Evolutionary conservation across 2,797 vertebrate species (phyloP).

Genomic region (Scolopax rusticola): DNA sequence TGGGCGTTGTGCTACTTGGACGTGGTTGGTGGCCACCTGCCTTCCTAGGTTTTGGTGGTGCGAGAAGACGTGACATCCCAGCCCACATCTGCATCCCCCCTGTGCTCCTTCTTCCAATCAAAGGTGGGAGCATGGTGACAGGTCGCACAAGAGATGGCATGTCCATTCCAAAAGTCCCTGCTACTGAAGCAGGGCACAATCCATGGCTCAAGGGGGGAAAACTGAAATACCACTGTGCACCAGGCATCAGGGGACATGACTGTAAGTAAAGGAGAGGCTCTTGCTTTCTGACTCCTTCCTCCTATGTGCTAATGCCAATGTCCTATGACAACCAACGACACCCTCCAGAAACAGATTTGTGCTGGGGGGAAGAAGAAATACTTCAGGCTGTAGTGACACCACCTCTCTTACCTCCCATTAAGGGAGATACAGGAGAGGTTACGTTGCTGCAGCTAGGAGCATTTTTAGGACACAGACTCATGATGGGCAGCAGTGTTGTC

Average conservation of each 20-base stretch:
- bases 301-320: no score
- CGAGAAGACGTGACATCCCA: neutral
- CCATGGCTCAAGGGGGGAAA: neutral
- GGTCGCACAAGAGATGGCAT: neutral
- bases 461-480: neutral
- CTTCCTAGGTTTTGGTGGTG: neutral
- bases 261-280: neutral
- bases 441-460: neutral
- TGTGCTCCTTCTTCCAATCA: fast-evolving
- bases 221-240: neutral
- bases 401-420: neutral
- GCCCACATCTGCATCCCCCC: neutral
- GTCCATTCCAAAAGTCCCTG: neutral
- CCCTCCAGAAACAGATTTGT: neutral
- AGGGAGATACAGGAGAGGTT: neutral
- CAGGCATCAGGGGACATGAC: no score
- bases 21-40: fast-evolving
- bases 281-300: neutral
- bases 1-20: neutral
- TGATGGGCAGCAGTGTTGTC: neutral
- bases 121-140: neutral
- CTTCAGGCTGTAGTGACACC: fast-evolving
- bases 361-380: neutral
- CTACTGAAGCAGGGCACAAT: neutral
- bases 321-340: neutral